Evolutionary conservation across 2,113 vertebrate genomes (phyloP), one percentile per base, ranked within the genome.

Genomic region (Ondatra zibethicus): DNA sequence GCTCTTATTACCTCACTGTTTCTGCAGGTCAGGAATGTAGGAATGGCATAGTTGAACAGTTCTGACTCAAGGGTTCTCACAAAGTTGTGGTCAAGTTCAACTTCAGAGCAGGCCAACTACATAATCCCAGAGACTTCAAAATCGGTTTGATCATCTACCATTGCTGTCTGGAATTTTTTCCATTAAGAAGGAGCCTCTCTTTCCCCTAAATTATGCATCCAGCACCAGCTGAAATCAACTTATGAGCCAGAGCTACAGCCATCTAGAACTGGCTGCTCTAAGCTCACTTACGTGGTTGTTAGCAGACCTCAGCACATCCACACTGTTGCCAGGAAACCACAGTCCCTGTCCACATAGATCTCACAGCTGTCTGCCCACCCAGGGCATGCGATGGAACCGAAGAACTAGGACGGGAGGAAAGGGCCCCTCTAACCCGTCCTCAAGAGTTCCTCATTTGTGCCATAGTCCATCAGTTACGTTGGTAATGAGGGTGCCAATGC

Each of bases 141-240:
- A 52, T 86, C 77, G 85, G 23, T 58, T 50, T 76, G 68, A 47
- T 27, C 66, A 0, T 87, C 82, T 89, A 52, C n/a, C 55, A 14
- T 17, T 68, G 63, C 52, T 88, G 23, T 84, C 76, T 96, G 75
- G 36, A 90, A 78, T 39, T 78, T 92, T 58, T 78, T 42, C 88
- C 77, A 73, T 77, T 2, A 47, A 72, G 66, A 94, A 85, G 33
- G 58, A 75, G 29, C 10, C 3, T 31, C 50, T 36, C 14, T 88
- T 94, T 91, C 92, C n/a, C 50, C 72, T 92, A 70, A 85, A 72
- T 42, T 72, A 50, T 13, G 17, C 50, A 86, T 31, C 96, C 58
- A 39, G 36, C 78, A 50, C 36, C 73, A 27, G 72, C 23, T 88
- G 36, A n/a, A 80, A 61, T 84, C 77, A 66, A 36, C 39, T 87